These are phyloP conservation scores for Meliscaeva auricollis DNA, from an alignment of 2,888 invertebrate species.

Conservation along the genomic window DNA sequence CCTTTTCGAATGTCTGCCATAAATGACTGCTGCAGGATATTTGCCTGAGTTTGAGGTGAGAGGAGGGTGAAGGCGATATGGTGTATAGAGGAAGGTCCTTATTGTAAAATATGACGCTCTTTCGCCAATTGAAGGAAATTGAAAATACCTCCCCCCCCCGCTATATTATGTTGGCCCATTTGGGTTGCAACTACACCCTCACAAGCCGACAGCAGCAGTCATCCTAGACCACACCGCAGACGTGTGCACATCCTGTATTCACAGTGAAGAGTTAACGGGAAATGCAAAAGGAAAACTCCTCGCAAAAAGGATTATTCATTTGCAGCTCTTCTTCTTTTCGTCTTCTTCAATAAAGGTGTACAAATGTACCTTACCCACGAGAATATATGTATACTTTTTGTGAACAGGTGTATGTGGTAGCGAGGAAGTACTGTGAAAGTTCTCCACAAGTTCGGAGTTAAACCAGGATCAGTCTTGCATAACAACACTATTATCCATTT, in stretches of 20 bases:
- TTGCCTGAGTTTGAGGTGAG: slow-evolving; percentile 50
- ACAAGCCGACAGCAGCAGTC: slow-evolving; percentile 45
- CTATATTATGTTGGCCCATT: not conserved
- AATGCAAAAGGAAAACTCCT: slow-evolving; percentile 67
- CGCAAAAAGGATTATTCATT: slow-evolving; percentile 67
- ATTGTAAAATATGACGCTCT: slow-evolving; percentile 75
- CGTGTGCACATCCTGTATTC: slow-evolving; percentile 75
- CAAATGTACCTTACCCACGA: not conserved
- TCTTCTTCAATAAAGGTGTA: slow-evolving; percentile 13
- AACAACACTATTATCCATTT: slow-evolving; percentile 75
- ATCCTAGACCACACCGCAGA: slow-evolving; percentile 73
- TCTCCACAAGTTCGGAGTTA: slow-evolving; percentile 74
- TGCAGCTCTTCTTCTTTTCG: slow-evolving; percentile 48
- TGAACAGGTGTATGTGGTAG: slow-evolving; percentile 48
- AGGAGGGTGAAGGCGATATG: not conserved
- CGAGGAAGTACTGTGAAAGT: slow-evolving; percentile 57
- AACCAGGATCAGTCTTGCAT: slow-evolving; percentile 76
- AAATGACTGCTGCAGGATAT: slow-evolving; percentile 71
- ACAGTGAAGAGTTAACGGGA: slow-evolving; percentile 54
- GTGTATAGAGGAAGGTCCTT: slow-evolving; percentile 49
- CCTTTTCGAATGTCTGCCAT: slow-evolving; percentile 59
- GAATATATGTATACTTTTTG: not conserved
- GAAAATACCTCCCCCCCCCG: slow-evolving; percentile 51
- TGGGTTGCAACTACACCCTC: not conserved
- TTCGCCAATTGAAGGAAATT: slow-evolving; percentile 75